These are phyloP conservation scores for Crotophaga sulcirostris DNA, from an alignment of 2,113 vertebrate genomes.

Conservation along the genomic window DNA sequence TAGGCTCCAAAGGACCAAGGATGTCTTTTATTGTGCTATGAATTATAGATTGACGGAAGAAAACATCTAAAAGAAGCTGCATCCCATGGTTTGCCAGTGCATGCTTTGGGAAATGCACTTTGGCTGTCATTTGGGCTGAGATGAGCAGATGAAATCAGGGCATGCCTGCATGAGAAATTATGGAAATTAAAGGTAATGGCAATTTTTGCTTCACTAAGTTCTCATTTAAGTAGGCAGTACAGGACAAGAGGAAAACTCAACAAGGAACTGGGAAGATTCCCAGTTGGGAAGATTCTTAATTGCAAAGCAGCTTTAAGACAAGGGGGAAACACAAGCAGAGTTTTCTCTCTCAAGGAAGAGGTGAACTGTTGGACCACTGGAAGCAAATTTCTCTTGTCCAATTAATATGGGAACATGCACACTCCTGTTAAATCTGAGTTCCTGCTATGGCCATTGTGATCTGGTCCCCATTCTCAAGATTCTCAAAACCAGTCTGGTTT, in stretches of 20 bases:
- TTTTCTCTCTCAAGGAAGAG: not conserved
- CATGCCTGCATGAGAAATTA: not conserved
- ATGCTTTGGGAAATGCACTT: not conserved
- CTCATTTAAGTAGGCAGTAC: not conserved
- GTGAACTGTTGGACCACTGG: not conserved
- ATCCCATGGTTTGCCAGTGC: not conserved
- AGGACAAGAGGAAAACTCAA: not conserved
- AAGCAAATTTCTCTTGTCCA: not conserved
- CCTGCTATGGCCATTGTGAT: not conserved
- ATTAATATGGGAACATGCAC: not conserved
- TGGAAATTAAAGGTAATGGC: not conserved
- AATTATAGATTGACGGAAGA: not conserved
- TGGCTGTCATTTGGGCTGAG: not conserved
- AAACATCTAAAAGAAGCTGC: not conserved
- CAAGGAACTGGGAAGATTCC: not conserved
- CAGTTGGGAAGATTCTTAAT: not conserved
- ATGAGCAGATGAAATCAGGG: not conserved
- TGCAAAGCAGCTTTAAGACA: not conserved
- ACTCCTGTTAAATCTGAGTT: not conserved
- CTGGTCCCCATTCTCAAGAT: not conserved
- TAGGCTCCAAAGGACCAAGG: rapidly evolving
- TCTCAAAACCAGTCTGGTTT: rapidly evolving
- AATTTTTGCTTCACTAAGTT: not conserved
- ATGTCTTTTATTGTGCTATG: not conserved
- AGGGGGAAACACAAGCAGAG: not conserved